Evolutionary conservation across 2,113 vertebrate species (phyloP).

Genomic region (Malaclemys terrapin): DNA sequence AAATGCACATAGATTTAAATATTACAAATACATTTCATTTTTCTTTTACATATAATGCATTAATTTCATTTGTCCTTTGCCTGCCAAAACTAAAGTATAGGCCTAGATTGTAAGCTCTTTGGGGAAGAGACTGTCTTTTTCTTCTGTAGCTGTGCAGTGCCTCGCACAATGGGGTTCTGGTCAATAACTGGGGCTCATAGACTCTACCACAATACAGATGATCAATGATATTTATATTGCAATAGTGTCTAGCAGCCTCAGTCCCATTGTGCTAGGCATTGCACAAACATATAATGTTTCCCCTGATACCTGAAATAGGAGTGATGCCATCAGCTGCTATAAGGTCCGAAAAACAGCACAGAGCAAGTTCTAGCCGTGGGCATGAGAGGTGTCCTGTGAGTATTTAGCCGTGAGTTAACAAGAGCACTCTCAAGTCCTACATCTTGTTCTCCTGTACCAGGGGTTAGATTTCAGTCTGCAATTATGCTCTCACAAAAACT

Average conservation of each 20-base stretch:
- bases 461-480: neutral
- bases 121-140: neutral
- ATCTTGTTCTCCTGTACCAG: accelerated
- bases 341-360: neutral
- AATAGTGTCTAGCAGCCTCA: neutral
- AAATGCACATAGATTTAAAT: neutral
- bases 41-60: neutral
- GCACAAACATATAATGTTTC: neutral
- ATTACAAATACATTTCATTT: neutral
- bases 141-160: neutral
- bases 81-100: neutral
- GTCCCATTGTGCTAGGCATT: neutral
- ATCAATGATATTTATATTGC: neutral
- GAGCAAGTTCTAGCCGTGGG: neutral
- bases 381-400: neutral
- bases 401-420: neutral
- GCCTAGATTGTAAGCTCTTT: neutral
- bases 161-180: neutral
- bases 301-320: neutral
- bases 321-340: neutral
- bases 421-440: neutral
- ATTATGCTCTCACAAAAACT: neutral
- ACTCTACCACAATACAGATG: neutral
- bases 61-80: neutral
- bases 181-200: neutral